A percentile compares a stretch with the other conserved stretches of the same genome.
Conservation (phyloP, 1,140 invertebrate species). For the Steinernema feltiae region DNA sequence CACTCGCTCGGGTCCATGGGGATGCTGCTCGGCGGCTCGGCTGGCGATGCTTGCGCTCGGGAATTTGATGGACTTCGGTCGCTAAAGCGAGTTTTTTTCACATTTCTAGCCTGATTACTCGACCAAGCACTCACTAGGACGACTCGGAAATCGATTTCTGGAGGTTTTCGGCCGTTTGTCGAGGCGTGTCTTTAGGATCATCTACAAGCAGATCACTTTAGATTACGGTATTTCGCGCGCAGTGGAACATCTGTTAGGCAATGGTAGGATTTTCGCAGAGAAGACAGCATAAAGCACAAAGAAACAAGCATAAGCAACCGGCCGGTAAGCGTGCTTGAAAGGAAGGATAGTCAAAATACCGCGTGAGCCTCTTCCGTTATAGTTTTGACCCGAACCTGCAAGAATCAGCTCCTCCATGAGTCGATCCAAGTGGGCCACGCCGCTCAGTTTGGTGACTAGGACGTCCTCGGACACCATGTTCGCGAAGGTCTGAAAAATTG, state of each 20-base stretch:
- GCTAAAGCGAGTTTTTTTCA: no score
- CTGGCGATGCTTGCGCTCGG: not conserved
- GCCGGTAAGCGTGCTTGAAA: constrained; percentile 8
- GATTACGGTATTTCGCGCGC: not conserved
- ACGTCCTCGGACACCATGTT: constrained; percentile 55
- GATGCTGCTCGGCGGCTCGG: no score
- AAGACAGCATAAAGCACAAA: not conserved
- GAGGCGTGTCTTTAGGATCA: not conserved
- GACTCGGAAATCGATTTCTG: not conserved
- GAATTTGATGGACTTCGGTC: no score
- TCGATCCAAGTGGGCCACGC: constrained; percentile 49
- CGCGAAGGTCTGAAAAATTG: constrained; percentile 43
- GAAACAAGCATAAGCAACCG: not conserved
- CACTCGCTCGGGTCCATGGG: not conserved
- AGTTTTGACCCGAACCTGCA: constrained; percentile 35
- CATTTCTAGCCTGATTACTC: no score
- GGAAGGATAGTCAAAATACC: constrained; percentile 6
- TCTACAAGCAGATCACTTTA: not conserved
- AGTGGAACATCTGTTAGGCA: not conserved
- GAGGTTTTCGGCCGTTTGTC: not conserved
- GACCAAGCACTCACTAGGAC: constrained; percentile 1
- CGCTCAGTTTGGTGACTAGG: constrained; percentile 52
- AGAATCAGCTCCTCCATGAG: constrained; percentile 57
- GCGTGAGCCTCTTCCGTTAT: constrained; percentile 9
- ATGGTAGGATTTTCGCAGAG: not conserved